Evolutionary conservation across 2,888 invertebrate species (phyloP), one percentile per base, ranked within the genome.

Genomic region (Sepioteuthis lessoniana): DNA sequence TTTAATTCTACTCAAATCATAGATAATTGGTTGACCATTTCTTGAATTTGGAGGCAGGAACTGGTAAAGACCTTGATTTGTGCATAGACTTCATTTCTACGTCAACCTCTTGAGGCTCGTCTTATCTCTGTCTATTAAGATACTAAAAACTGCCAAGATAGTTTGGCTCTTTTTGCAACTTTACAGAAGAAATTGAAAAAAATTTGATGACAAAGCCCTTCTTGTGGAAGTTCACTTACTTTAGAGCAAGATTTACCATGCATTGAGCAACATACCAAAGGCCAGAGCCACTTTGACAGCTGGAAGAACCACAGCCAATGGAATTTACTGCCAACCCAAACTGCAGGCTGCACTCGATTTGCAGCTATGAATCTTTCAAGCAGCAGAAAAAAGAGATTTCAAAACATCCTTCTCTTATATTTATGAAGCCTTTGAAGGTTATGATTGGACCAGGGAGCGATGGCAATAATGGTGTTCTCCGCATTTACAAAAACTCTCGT

Each of bases 351-450:
- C 99, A 25, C 98, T 99, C 90, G 99, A 99, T 97, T 98, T 99
- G 95, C 99, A 99, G 97, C 25, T 96, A 97, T 98, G 98, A 94
- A 99, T 99, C 95, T 97, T 99, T 94, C 99, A 99, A 97, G 99
- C 99, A 25, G 99, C 99, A n/a, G 99, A 99, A 97, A 99, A 99
- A 97, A 98, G 99, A 96, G 99, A 99, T 97, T 99, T 99, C 97
- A 99, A 99, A 98, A 99, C 99, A 94, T 99, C 99, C 93, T 99
- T 99, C 97, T 99, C 99, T 94, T 99, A 99, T 97, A 99, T 99
- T 97, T 99, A 99, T 97, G 99, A 99, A 98, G 99, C 99, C 31
- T 99, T 99, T 97, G 99, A 99, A 98, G 99, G 99, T 95, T 99
- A 99, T 97, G 99, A 99, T 97, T 99, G n/a, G n/a, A n/a, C n/a